phyloP scores from a whole-genome alignment of 2,113 vertebrate species.

The Zosterops pallidus region DNA sequence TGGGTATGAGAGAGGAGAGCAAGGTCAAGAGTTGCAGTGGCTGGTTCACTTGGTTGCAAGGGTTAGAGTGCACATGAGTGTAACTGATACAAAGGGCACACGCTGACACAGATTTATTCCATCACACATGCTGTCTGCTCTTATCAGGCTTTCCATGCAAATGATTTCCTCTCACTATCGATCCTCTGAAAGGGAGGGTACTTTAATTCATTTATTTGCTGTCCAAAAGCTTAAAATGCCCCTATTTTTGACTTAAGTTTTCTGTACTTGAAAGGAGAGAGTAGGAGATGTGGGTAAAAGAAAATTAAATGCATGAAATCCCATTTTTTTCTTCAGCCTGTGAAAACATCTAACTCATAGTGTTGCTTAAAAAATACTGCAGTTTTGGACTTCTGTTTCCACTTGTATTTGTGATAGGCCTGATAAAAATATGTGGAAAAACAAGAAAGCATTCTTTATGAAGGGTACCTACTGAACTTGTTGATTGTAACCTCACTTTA shows the following conservation, averaged over 20 bases:
- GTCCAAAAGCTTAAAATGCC: neutral
- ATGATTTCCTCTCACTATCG: neutral
- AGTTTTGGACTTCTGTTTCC: neutral
- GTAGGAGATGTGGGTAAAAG: neutral
- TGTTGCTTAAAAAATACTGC: neutral
- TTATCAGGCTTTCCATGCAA: neutral
- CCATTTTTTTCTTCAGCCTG: neutral
- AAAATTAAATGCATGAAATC: neutral
- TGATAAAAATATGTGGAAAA: neutral
- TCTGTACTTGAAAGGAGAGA: neutral
- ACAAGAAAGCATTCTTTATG: neutral
- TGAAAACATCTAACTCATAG: neutral
- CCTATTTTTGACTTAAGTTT: neutral
- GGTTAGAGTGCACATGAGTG: neutral
- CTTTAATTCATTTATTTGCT: neutral
- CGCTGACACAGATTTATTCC: neutral
- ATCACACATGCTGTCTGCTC: neutral
- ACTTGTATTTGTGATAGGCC: neutral
- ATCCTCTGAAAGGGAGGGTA: neutral
- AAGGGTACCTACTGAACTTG: neutral
- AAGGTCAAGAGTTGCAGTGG: neutral
- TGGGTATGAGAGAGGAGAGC: neutral
- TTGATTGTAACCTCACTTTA: neutral
- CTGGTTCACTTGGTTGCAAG: neutral
- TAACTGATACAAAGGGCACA: neutral